These are phyloP conservation scores for Ascaphus truei DNA, from an alignment of 2,113 vertebrate genomes.

Conservation along the genomic window DNA sequence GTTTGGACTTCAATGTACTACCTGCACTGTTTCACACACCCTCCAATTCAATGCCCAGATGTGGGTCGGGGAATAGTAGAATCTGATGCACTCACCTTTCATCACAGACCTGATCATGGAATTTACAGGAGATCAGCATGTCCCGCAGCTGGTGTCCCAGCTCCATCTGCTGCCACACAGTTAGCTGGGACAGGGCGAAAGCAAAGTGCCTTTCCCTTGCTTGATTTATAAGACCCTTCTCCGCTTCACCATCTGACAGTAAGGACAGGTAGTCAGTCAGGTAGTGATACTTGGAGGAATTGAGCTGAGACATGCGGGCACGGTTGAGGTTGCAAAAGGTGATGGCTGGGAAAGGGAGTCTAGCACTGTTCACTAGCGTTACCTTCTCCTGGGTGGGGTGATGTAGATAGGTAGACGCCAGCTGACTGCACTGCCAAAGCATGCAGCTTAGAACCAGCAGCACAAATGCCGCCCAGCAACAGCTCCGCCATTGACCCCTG, in stretches of 20 bases:
- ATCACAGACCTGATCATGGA: conserved; percentile 30
- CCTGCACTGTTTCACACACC: no score
- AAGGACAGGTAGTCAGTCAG: neutral
- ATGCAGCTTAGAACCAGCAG: conserved; percentile 29
- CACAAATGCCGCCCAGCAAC: conserved; percentile 32
- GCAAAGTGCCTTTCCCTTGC: conserved; percentile 11
- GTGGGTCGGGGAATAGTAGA: no score
- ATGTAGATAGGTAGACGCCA: conserved; percentile 17
- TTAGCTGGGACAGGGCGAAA: conserved; percentile 27
- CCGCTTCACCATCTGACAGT: neutral
- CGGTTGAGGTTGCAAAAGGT: conserved; percentile 38
- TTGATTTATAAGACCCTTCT: neutral
- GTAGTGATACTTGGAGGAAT: conserved; percentile 15
- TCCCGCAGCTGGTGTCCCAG: conserved; percentile 30
- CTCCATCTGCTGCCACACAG: neutral
- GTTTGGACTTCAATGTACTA: no score
- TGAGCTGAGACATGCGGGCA: conserved; percentile 25
- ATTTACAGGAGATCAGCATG: conserved; percentile 38
- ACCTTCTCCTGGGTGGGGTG: conserved; percentile 36
- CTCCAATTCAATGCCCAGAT: no score
- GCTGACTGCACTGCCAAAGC: conserved; percentile 36
- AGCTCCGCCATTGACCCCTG: conserved; percentile 10
- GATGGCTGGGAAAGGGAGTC: conserved; percentile 31
- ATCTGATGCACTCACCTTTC: conserved; percentile 27
- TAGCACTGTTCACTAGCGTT: conserved; percentile 30